These are phyloP conservation scores for Leucoptera coffeella DNA, from an alignment of 2,888 invertebrate genomes.

Conservation along the genomic window DNA sequence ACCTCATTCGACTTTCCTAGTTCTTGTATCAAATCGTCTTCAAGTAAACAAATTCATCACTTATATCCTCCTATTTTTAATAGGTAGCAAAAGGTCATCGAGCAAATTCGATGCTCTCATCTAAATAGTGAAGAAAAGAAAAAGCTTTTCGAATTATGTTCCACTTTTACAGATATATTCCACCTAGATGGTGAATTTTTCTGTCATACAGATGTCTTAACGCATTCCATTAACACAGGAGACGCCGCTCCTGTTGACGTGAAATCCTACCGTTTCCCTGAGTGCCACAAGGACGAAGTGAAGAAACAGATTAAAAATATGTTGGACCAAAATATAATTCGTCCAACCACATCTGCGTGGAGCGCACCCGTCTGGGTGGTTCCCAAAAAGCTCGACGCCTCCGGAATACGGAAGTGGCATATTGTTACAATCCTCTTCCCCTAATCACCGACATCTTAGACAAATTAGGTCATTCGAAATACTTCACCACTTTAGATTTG, in stretches of 20 bases:
- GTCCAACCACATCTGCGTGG: conserved; percentile 6
- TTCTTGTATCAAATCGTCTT: too few species aligned
- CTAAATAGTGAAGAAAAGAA: too few species aligned
- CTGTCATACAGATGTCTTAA: too few species aligned
- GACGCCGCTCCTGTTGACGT: conserved; percentile 8
- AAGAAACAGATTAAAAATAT: conserved; percentile 6
- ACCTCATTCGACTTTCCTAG: too few species aligned
- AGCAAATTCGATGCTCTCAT: too few species aligned
- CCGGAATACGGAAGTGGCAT: conserved; percentile 6
- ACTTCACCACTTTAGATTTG: conserved; percentile 1
- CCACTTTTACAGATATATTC: too few species aligned
- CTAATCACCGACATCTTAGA: conserved; percentile 7
- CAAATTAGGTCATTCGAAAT: conserved; percentile 1
- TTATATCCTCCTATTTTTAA: too few species aligned
- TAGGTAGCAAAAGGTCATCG: too few species aligned
- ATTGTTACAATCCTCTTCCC: conserved; percentile 3
- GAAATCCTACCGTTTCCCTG: conserved; percentile 9
- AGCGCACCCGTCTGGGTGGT: conserved; percentile 1
- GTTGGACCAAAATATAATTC: conserved; percentile 7
- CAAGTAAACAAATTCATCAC: too few species aligned
- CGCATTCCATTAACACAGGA: too few species aligned
- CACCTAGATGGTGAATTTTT: too few species aligned
- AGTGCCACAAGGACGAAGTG: conserved; percentile 8
- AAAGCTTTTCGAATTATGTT: too few species aligned
- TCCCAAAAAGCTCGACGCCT: conserved; percentile 1